phyloP scores from a whole-genome alignment of 2,888 invertebrate species.

The Spilarctia lutea region DNA sequence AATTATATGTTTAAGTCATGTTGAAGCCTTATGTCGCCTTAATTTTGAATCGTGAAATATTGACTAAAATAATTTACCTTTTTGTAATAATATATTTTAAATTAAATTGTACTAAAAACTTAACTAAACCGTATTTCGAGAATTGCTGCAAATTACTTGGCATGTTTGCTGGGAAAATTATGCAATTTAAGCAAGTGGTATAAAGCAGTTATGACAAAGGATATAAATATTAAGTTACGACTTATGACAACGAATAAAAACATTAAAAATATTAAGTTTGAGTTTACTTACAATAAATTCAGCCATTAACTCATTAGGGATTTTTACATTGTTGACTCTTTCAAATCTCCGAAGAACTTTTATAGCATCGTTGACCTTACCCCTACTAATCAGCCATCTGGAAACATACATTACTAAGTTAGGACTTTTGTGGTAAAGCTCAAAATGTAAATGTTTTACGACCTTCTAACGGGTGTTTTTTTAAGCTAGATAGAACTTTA shows the following conservation, averaged over 20 bases:
- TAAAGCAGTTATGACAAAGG: neutral
- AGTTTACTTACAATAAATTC: slow-evolving; percentile 64
- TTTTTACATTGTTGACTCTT: slow-evolving; percentile 64
- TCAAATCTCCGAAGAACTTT: slow-evolving; percentile 69
- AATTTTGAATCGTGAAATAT: too few species aligned
- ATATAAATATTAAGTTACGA: too few species aligned
- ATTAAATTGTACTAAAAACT: too few species aligned
- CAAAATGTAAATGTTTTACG: neutral
- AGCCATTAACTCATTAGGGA: slow-evolving; percentile 65
- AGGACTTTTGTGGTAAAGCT: neutral
- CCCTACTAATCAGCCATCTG: slow-evolving; percentile 67
- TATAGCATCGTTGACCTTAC: slow-evolving; percentile 66
- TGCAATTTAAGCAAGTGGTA: neutral
- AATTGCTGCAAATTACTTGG: neutral
- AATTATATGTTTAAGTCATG: too few species aligned
- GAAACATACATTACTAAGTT: slow-evolving; percentile 15
- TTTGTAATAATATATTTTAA: too few species aligned
- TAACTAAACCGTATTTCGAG: too few species aligned
- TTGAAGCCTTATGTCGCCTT: neutral
- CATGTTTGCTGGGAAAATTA: neutral
- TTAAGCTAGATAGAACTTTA: too few species aligned
- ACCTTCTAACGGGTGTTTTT: neutral
- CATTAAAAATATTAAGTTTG: neutral
- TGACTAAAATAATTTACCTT: too few species aligned
- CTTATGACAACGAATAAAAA: too few species aligned